phyloP scores from a whole-genome alignment of 2,113 vertebrate genomes.

The Cynocephalus volans region DNA sequence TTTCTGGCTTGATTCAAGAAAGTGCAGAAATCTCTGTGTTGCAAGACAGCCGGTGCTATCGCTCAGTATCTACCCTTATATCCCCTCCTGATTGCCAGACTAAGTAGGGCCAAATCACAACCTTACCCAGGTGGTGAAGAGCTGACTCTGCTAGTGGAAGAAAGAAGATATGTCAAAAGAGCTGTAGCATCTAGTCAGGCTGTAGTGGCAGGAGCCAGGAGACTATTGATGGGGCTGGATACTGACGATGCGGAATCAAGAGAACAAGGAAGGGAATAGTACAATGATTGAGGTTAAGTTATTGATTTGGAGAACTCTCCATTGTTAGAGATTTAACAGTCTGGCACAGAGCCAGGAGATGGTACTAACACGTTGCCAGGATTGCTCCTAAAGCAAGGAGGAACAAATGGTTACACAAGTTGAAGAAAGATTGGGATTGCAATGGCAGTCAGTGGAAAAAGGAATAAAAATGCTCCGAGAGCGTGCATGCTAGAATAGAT shows the following conservation, averaged over 20 bases:
- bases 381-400: no score
- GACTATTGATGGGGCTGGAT: neutral
- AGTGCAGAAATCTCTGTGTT: neutral
- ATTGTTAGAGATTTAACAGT: neutral
- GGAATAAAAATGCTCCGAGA: neutral
- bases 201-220: neutral
- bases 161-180: neutral
- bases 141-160: neutral
- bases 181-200: no score
- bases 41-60: neutral
- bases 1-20: neutral
- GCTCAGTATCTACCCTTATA: neutral
- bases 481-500: neutral
- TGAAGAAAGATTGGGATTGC: neutral
- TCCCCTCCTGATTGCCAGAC: neutral
- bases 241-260: neutral
- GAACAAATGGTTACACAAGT: neutral
- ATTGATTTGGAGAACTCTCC: neutral
- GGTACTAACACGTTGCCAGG: neutral
- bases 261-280: neutral
- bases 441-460: neutral
- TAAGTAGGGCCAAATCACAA: neutral
- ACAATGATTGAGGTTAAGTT: neutral
- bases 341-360: neutral
- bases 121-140: no score